Evolutionary conservation across 2,113 vertebrate genomes (phyloP).

Genomic region (Garra rufa): DNA sequence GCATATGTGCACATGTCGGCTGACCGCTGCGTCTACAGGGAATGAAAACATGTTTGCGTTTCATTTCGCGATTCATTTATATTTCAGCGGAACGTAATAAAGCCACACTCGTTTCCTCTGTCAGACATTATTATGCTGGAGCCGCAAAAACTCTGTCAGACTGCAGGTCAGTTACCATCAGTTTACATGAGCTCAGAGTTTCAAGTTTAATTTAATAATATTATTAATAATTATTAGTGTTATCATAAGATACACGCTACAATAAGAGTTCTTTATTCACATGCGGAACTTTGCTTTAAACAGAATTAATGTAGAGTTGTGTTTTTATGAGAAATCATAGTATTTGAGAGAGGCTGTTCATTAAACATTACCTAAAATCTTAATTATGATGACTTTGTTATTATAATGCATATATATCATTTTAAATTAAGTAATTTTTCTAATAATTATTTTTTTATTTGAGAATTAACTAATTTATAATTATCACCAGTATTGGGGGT

Average conservation of each 20-base stretch:
- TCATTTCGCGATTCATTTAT: conserved; percentile 18
- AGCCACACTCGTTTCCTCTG: neutral
- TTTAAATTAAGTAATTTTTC: too few relatives aligned
- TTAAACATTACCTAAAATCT: neutral
- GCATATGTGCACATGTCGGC: neutral
- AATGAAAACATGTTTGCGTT: conserved; percentile 52
- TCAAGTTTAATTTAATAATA: neutral
- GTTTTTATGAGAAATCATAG: neutral
- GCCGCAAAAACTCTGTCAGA: neutral
- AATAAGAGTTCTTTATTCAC: neutral
- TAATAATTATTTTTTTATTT: too few relatives aligned
- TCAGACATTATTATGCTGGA: conserved; percentile 5
- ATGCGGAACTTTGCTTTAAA: neutral
- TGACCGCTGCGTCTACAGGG: neutral
- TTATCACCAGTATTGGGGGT: too few relatives aligned
- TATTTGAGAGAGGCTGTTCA: neutral
- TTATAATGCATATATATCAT: too few relatives aligned
- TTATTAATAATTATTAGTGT: neutral
- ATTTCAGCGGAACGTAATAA: conserved; percentile 17
- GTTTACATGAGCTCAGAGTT: too few relatives aligned
- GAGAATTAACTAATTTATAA: too few relatives aligned
- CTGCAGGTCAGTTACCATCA: conserved; percentile 1
- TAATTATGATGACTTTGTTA: neutral
- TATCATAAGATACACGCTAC: neutral
- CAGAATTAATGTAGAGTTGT: neutral